Base-by-base conservation (phyloP, 2,113 vertebrate genomes). In the Coreoperca whiteheadi region DNA sequence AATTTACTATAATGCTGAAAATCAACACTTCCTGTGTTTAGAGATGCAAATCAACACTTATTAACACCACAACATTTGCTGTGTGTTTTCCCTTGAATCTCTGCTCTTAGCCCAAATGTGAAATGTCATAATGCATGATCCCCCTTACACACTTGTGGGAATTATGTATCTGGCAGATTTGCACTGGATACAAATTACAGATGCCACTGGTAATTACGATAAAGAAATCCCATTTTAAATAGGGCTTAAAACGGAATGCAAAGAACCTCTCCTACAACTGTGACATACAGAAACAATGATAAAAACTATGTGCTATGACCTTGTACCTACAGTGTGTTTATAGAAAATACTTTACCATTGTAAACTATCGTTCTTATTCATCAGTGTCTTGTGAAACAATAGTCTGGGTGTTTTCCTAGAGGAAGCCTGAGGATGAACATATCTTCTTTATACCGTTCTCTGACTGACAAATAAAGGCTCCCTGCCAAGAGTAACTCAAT, bases 381-480 rank as follows among this genome's bases (percentile, higher is more conserved):
- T 92, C 85, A 87, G 48, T 72, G 74, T 80, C 80, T 85, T 84
- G 77, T 88, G 79, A 92, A 94, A 92, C 87, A 90, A 88, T 57
- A 70, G 79, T 74, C 30, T 16, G 75, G 75, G 67, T 87, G 76
- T 88, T 87, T 87, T 90, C 87, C 81, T 76, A 56, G 50, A 87
- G 76, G 59, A 85, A 90, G 88, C 85, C 89, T 71, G 65, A 73
- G 85, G 92, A 92, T 87, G 88, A 87, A 92, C 90, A 91, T 84
- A 87, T 91, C 85, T 90, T 92, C 88, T 93, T 93, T 87, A 91
- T 89, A 93, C 89, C 86, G 43, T 86, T 89, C 82, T 87, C 85
- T 83, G 89, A 93, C 87, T 88, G 87, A 91, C 93, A 95, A 94
- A 95, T 91, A 88, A 93, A 91, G 84, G 90, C 63, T 87, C 53